phyloP scores from a whole-genome alignment of 1,140 invertebrate genomes.

The Oryctes rhinoceros region DNA sequence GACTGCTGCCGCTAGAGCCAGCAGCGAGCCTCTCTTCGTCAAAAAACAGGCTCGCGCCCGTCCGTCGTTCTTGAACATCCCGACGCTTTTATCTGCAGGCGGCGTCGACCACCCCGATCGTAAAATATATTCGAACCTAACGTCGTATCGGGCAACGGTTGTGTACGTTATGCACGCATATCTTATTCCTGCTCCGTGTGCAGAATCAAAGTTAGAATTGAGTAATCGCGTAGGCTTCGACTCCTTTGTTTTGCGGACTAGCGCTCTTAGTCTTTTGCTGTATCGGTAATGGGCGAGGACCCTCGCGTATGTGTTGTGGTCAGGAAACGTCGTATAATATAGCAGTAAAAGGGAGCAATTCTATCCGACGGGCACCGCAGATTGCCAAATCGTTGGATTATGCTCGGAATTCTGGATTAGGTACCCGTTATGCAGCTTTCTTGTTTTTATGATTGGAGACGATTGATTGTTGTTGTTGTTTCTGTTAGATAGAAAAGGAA shows the following conservation, averaged over 20 bases:
- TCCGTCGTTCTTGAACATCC: not conserved
- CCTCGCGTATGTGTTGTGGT: not conserved
- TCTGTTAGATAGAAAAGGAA: too few relatives aligned
- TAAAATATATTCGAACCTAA: not conserved
- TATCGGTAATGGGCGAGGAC: not conserved
- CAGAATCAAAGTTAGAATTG: conserved; percentile 39
- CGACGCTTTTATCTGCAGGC: conserved; percentile 13
- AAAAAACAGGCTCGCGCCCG: not conserved
- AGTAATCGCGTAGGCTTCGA: conserved; percentile 32
- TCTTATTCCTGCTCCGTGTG: conserved; percentile 49
- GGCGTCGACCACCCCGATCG: not conserved
- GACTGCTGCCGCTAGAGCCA: not conserved
- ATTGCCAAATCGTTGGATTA: conserved; percentile 16
- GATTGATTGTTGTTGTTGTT: too few relatives aligned
- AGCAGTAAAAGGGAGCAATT: not conserved
- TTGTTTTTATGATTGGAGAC: too few relatives aligned
- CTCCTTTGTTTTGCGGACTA: not conserved
- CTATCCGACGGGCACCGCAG: not conserved
- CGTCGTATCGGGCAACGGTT: not conserved
- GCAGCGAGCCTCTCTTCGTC: not conserved
- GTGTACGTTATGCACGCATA: conserved; percentile 52
- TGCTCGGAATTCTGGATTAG: not conserved
- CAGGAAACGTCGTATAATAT: conserved; percentile 3
- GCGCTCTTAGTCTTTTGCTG: not conserved
- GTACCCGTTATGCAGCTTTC: not conserved